Evolutionary conservation across 2,888 invertebrate species (phyloP).

Genomic region (Imbricaverruca yamaguchii): DNA sequence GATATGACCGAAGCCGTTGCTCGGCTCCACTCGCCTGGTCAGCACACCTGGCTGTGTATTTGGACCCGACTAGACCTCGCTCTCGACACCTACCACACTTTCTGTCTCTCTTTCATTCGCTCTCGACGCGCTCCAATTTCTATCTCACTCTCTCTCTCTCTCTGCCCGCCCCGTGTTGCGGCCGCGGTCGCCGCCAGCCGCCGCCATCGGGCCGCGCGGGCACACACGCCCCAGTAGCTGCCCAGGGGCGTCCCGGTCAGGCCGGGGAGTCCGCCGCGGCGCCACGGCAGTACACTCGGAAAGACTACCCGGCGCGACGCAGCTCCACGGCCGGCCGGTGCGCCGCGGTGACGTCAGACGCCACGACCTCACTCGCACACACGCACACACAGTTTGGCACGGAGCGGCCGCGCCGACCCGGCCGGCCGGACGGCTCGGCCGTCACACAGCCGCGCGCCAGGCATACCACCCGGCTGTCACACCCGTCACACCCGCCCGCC

Average conservation of each 20-base stretch:
- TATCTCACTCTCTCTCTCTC: constrained; percentile 22
- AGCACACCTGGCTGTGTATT: not conserved
- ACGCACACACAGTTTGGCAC: not conserved
- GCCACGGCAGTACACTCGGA: not conserved
- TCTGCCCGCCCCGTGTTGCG: constrained; percentile 4
- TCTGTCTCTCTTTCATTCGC: constrained; percentile 25
- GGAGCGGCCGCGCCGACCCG: not conserved
- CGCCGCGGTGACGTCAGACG: not conserved
- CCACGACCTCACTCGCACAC: not conserved
- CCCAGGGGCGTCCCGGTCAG: not conserved
- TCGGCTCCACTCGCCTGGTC: constrained; percentile 22
- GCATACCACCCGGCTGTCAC: no score
- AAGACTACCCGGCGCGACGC: not conserved
- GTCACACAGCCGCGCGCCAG: no score
- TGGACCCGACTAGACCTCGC: constrained; percentile 30
- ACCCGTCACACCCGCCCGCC: no score
- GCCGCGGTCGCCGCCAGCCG: not conserved
- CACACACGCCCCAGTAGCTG: not conserved
- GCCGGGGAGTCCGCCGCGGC: no score
- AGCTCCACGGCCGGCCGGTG: not conserved
- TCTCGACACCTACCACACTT: constrained; percentile 17
- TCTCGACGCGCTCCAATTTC: constrained; percentile 23
- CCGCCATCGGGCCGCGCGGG: constrained; percentile 26
- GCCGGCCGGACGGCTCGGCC: no score
- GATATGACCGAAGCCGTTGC: not conserved